Evolutionary conservation across 2,797 vertebrate species (phyloP), one percentile per base, ranked within the genome.

Genomic region (Enteromius viviparus): DNA sequence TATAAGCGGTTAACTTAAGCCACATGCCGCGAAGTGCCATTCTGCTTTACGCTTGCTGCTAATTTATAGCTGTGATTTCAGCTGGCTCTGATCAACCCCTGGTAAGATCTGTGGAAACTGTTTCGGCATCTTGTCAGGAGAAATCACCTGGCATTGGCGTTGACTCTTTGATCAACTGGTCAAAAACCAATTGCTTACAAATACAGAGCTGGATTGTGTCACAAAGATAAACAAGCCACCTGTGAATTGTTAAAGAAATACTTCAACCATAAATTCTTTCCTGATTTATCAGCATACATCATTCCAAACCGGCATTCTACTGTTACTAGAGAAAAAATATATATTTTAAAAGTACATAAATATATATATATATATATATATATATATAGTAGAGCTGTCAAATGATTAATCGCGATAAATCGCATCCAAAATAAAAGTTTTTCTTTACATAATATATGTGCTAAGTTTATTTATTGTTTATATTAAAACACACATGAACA

Each of bases 121-220:
- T 91, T 94, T 92, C 91, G 90, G 90, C 92, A 93, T 90, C 90
- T 91, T 91, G 92, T 95, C 93, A 91, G 85, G 51, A 69, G 84
- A 85, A 83, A 93, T 94, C 92, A 93, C 89, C 83, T 80, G 53
- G 15, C 58, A 29, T 86, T 45, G 78, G 90, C 86, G 89, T 55
- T 3, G 29, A 34, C 34, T 45, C 55, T 85, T 47, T 58, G 53
- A 81, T 76, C 84, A 64, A 49, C n/a, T 23, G n/a, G n/a, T 81
- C 10, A 14, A 47, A 60, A 76, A 80, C 42, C 72, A 77, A 65
- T 64, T 72, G 45, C 45, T 71, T 55, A 55, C 65, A 45, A 82
- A 82, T n/a, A 79, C 23, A 42, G 58, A 32, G 9, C 55, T 34
- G 60, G 64, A 75, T 34, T 74, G 60, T 76, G 45, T 72, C 17